Evolutionary conservation across 2,113 vertebrate genomes (phyloP), one percentile per base, ranked within the genome.

Genomic region (Amphiprion ocellaris): DNA sequence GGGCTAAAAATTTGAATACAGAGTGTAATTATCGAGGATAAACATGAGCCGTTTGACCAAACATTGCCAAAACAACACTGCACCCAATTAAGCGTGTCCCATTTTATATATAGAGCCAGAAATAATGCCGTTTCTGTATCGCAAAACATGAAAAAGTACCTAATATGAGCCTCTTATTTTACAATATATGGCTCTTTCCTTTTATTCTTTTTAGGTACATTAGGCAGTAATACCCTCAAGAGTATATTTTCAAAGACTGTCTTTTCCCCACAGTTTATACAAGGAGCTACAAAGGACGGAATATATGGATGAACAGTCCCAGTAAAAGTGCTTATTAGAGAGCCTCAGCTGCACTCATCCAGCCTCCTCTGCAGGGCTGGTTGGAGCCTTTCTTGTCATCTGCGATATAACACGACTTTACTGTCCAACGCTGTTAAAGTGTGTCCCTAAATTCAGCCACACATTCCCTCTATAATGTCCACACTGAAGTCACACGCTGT

Each of bases 171-270:
- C 44, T 37, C 26, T 21, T 59, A 19, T 37, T 68, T 28, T 33
- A 69, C n/a, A 65, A 58, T 76, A 28, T 63, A 24, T 37, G 39
- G 44, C 15, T 0, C 1, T 74, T 59, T 83, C 59, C 54, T 69
- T 54, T 74, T 59, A 81, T 74, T 76, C 66, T 81, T 17, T 14
- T 10, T 30, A 12, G 26, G 68, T 58, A 58, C 46, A 66, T 82
- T 39, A 19, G 71, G 17, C 50, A 44, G 60, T 50, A 59, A 59
- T 47, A 41, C 37, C 67, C 70, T n/a, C 65, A 10, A 65, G 73
- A 60, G 73, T 52, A 23, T 33, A 28, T 72, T 75, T 69, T 70
- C 66, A 79, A 81, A 77, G 70, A 76, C 79, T 60, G 10, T 79
- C 17, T 60, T 50, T 55, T 44, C 58, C 75, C 60, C 49, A 66